Base-by-base conservation (phyloP, 2,113 vertebrate genomes). In the Emydura subglobosa region DNA sequence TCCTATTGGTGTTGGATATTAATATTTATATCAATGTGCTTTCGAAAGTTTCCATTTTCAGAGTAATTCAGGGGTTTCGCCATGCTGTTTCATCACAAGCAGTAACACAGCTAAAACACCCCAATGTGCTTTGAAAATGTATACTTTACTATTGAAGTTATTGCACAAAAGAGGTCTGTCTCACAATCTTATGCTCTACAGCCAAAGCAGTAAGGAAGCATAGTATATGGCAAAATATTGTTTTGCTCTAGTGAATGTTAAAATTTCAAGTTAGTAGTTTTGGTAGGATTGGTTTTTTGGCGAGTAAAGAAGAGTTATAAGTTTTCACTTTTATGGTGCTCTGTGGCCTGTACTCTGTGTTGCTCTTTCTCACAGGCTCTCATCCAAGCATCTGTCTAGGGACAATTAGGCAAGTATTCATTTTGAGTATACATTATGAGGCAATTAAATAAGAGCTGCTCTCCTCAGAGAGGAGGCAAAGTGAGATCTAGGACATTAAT, bases 361-460 rank as follows among this genome's bases (percentile, higher is more conserved):
- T 95, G 83, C 27, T 93, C 57, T 91, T 95, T 95, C 90, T 93
- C 92, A 92, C 21, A 88, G 94, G 93, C 92, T 88, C 85, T 92
- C 81, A 81, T 97, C 93, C 96, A 97, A 94, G 81, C 83, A 53
- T 61, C 85, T 91, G 92, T 65, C 94, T 74, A 79, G 87, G 94
- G 86, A 95, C 89, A 96, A 91, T 91, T 82, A 91, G 85, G 24
- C 65, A 42, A 84, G 61, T 82, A 86, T 85, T 97, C 89, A 81
- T 91, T 94, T 1, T 85, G 34, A 47, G 42, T 90, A 78, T 87
- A 88, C 89, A 90, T 94, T 79, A 87, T 86, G 90, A 95, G 84
- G 87, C 91, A 95, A 96, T 97, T 97, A 94, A 97, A 96, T 34
- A 76, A 82, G 68, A 94, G 55, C 82, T 86, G 51, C 1, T 49